Evolutionary conservation across 1,140 invertebrate genomes (phyloP).

Genomic region (Stegodyphus dumicola): DNA sequence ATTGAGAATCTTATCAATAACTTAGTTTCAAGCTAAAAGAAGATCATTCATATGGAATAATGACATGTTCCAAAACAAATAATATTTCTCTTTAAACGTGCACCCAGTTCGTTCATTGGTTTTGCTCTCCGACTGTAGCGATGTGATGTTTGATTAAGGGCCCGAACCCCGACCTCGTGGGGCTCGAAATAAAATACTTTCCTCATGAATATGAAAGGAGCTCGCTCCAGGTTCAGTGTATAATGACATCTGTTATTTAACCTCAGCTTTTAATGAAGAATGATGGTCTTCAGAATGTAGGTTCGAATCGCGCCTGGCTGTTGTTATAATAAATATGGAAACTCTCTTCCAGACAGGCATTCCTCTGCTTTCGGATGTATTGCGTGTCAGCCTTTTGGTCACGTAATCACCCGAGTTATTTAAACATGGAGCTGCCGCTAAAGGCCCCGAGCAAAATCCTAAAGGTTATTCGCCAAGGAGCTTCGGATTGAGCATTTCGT

Average conservation of each 20-base stretch:
- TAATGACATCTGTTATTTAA: slow-evolving; percentile 54
- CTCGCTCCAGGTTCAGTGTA: slow-evolving; percentile 28
- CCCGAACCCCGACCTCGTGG: not conserved
- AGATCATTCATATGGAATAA: no score
- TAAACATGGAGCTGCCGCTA: slow-evolving; percentile 41
- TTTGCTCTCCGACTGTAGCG: no score
- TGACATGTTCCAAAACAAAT: no score
- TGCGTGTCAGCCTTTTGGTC: slow-evolving; percentile 54
- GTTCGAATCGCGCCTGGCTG: slow-evolving; percentile 6
- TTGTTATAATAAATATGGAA: slow-evolving; percentile 34
- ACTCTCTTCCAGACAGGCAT: slow-evolving; percentile 40
- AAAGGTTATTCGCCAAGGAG: slow-evolving; percentile 58
- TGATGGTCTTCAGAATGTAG: slow-evolving; percentile 14
- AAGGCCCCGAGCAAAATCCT: slow-evolving; percentile 18
- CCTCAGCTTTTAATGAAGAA: slow-evolving; percentile 43
- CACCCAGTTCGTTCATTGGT: no score
- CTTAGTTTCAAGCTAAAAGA: no score
- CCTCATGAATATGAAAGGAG: slow-evolving; percentile 38
- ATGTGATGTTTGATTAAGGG: no score
- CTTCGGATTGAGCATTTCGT: slow-evolving; percentile 39
- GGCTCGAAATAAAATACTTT: slow-evolving; percentile 33
- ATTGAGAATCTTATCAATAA: no score
- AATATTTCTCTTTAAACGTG: no score
- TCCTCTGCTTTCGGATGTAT: slow-evolving; percentile 34
- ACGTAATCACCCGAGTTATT: slow-evolving; percentile 59